These are phyloP conservation scores for Drosophila birchii DNA, from an alignment of 2,888 invertebrate species.

Conservation along the genomic window DNA sequence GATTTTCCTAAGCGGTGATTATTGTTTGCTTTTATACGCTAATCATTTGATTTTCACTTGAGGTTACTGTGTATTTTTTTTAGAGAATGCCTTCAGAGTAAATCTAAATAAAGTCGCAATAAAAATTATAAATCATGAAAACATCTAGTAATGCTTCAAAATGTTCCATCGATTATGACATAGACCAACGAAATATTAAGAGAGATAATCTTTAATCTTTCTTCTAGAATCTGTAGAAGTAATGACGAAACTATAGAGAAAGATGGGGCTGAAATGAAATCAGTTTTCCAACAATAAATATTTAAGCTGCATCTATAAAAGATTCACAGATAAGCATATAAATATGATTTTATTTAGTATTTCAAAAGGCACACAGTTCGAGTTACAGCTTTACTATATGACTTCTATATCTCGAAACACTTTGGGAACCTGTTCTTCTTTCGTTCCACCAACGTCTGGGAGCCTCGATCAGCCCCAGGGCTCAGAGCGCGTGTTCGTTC, in stretches of 20 bases:
- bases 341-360: background rate
- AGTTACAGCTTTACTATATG: no score
- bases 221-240: background rate
- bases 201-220: background rate
- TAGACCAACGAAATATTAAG: no score
- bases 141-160: background rate
- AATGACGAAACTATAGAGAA: background rate
- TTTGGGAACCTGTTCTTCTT: background rate
- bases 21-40: background rate
- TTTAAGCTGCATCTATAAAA: background rate
- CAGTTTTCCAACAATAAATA: background rate
- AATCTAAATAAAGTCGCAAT: background rate
- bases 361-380: no score
- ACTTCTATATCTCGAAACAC: no score
- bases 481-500: background rate
- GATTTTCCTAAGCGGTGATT: background rate
- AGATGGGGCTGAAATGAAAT: background rate
- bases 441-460: no score
- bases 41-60: background rate
- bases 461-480: background rate
- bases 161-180: background rate
- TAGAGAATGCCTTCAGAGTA: background rate
- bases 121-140: background rate
- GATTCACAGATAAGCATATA: background rate
- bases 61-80: background rate